Percentiles rank a stretch among this genome's conserved stretches.
Evolutionary conservation across 2,797 vertebrate genomes (phyloP).

Genomic region (Epinephelus awoara): DNA sequence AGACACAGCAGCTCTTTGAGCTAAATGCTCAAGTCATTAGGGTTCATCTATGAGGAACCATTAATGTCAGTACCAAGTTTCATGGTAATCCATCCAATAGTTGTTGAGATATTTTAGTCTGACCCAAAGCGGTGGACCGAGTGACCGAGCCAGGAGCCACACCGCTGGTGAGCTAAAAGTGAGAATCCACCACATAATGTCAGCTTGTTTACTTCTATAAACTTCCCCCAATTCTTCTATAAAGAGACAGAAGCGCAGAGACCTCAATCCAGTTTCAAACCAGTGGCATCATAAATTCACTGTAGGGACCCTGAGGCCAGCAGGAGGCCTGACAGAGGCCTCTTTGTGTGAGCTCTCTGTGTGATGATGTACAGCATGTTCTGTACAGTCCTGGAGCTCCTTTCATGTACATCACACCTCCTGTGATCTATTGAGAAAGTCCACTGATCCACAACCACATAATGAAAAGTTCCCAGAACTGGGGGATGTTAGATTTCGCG

Average conservation of each 20-base stretch:
- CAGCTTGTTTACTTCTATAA: background rate
- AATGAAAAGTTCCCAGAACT: slow-evolving; percentile 25
- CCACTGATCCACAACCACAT: slow-evolving; percentile 36
- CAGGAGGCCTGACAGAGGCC: slow-evolving; percentile 29
- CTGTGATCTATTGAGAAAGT: slow-evolving; percentile 26
- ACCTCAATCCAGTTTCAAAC: slow-evolving; percentile 4
- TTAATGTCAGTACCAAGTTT: too few species aligned
- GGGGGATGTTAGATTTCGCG: slow-evolving; percentile 23
- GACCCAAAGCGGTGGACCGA: background rate
- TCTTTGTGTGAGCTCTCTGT: slow-evolving; percentile 27
- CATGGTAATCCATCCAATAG: background rate
- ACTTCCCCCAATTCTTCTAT: background rate
- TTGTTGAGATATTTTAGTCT: background rate
- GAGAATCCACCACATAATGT: background rate
- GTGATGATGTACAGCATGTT: slow-evolving; percentile 42
- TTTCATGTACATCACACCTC: slow-evolving; percentile 56
- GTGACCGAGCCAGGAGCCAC: background rate
- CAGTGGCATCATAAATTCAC: background rate
- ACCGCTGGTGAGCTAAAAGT: too few species aligned
- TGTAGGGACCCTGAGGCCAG: background rate
- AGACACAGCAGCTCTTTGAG: background rate
- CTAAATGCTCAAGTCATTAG: background rate
- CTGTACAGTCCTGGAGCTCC: slow-evolving; percentile 16
- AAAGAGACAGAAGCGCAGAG: background rate
- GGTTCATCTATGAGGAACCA: background rate